Base-by-base conservation (phyloP, 2,113 vertebrate genomes). In the Phalacrocorax aristotelis region DNA sequence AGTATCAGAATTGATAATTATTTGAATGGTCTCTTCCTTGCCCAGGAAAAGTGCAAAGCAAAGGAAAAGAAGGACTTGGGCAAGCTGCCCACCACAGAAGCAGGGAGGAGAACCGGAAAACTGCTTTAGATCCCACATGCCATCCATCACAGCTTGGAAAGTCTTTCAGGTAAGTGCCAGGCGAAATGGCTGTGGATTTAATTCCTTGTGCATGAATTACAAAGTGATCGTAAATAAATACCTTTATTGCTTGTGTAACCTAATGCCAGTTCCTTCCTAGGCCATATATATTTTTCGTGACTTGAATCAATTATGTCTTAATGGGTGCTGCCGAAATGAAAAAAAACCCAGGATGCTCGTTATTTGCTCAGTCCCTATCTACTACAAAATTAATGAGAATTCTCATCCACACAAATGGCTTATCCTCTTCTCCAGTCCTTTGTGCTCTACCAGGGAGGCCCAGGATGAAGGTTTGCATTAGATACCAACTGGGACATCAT, bases 21-120 rank as follows among this genome's bases (percentile, higher is more conserved):
- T 79, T 83, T 82, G 68, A 86, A 89, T 46, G 68, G 70, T 82
- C n/a, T 62, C 30, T 94, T 97, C 64, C 80, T 83, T 60, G 26
- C 29, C 44, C 58, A 68, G 70, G 55, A 83, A 83, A 81, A 70
- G 17, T n/a, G 38, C 49, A 48, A 91, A 81, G 5, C 25, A 71
- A 51, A 69, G 48, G 42, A 84, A 61, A 20, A 75, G 36, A 91
- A 25, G 22, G 44, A 60, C 11, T 38, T 85, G 71, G 89, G 80
- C 89, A 90, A 21, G 18, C 13, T 69, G 26, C 74, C 80, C 51
- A 83, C 8, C 14, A 32, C 18, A 46, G 52, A n/a, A 62, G 20
- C 51, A 69, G 4, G 34, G 40, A 64, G 30, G 23, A 70, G 40
- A 60, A 23, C 11, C 1, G 3, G 55, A 69, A 89, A 94, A 87